Base-by-base conservation (phyloP, 2,797 vertebrate genomes). In the Momotus momota region DNA sequence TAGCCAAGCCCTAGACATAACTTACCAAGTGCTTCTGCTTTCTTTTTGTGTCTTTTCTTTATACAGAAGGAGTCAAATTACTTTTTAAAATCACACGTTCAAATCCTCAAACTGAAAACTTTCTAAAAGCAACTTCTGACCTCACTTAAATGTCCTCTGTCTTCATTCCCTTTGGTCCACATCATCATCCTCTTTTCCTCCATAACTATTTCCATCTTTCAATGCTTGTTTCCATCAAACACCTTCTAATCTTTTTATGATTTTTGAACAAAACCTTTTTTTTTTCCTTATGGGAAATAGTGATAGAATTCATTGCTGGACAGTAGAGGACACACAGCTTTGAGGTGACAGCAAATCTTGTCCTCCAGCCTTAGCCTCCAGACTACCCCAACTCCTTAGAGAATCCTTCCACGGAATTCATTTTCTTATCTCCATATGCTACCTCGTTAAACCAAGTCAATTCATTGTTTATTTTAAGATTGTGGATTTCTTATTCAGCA, bases 181-280 rank as follows among this genome's bases (percentile, higher is more conserved):
- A 65, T 43, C 33, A 46, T 22, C 70, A 45, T 80, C 38, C 57
- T 41, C 51, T 58, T 81, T 46, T 69, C 46, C 51, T 83, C 77
- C 27, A 4, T 0, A 72, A 27, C 19, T 38, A 15, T 67, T 83
- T 75, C 51, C 25, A 45, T 60, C 12, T 51, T 49, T 55, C 46
- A 35, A 1, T 5, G 40, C 21, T 48, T 78, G 14, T 61, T 83
- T 81, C 41, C 65, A 85, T 73, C 35, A 57, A 83, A 46, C 8
- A 33, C 5, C 6, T 41, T 49, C 43, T 13, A 43, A 49, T 33
- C 0, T 70, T 77, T 40, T 29, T 1, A 45, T 6, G 6, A 0
- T 20, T 86, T 86, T 67, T 38, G 23, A 91, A 73, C 6, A 33
- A 72, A 95, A 46, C 21, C 1, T 38, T 83, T 51, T 65, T 48